Percentiles rank a stretch among this genome's conserved stretches.
Conservation (phyloP, 2,888 invertebrate genomes). For the Asteroscopus sphinx region DNA sequence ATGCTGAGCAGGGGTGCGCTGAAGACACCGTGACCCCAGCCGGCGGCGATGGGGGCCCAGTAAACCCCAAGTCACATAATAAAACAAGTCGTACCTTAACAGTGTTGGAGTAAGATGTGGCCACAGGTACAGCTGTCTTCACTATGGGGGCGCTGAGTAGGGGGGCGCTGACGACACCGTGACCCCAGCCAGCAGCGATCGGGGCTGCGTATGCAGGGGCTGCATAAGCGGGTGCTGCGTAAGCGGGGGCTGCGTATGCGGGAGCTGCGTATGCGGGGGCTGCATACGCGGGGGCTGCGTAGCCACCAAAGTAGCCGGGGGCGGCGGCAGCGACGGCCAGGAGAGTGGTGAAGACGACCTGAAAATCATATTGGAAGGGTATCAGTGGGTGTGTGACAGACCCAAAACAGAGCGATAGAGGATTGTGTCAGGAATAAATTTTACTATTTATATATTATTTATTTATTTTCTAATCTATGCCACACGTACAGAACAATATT, state of each 20-base stretch:
- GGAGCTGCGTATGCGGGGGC: slow-evolving; percentile 66
- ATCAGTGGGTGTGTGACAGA: not conserved
- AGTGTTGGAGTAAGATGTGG: slow-evolving; percentile 91
- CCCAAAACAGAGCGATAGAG: too few species aligned
- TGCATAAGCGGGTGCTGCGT: too few species aligned
- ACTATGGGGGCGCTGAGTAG: slow-evolving; percentile 81
- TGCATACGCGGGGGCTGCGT: slow-evolving; percentile 60
- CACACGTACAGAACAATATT: too few species aligned
- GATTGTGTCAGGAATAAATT: too few species aligned
- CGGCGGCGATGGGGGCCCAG: too few species aligned
- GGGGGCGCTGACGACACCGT: slow-evolving; percentile 78
- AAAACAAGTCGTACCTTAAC: slow-evolving; percentile 83
- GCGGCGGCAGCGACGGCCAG: slow-evolving; percentile 82
- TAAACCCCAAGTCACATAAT: too few species aligned
- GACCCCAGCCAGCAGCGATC: slow-evolving; percentile 63
- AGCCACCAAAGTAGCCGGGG: slow-evolving; percentile 83
- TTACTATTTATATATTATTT: not conserved
- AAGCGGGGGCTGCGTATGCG: slow-evolving; percentile 50
- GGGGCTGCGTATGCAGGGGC: too few species aligned
- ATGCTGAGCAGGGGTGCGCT: too few species aligned
- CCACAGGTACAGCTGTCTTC: slow-evolving; percentile 88
- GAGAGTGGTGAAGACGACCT: slow-evolving; percentile 88
- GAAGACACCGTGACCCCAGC: too few species aligned
- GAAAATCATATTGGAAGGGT: slow-evolving; percentile 35
- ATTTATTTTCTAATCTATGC: not conserved